Base-by-base conservation (phyloP, 2,113 vertebrate genomes). In the Notarius lentiginosus region DNA sequence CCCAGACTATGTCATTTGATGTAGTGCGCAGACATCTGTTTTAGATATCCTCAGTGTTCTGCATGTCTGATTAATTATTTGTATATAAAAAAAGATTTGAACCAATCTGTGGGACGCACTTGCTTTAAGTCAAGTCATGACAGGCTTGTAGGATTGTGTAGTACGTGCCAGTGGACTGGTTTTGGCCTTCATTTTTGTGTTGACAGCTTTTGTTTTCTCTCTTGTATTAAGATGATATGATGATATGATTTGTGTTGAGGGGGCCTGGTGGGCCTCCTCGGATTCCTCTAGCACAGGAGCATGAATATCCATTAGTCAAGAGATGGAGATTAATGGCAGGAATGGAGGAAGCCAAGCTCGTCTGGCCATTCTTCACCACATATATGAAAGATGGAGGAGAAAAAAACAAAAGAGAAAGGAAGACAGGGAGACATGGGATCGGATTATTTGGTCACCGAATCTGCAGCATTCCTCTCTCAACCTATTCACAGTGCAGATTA, bases 271-370 rank as follows among this genome's bases (percentile, higher is more conserved):
- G 84, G 86, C 89, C 92, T 93, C 92, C 88, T 90, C 76, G 88
- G 93, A 93, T 93, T 92, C 89, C 91, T 92, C 91, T 93, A 93
- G 92, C 92, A 92, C 89, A 61, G 91, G 89, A 91, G 93, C 92
- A 94, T 93, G 93, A 94, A 93, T 94, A 93, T 92, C 92, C 93
- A 93, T 95, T 94, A 93, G 90, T 86, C 65, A 63, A 88, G 83
- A 92, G 92, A 93, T 94, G 91, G 91, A 95, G 94, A 95, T 94
- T 91, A 94, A 95, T 95, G 94, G 92, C 84, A 88, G 80, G 76
- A 77, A 92, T 88, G 88, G 87, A 89, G 91, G 91, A 93, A 91
- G 84, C 91, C 82, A 82, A 63, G 91, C 90, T 90, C 73, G 80
- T 79, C 82, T 82, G 70, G 61, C 81, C 80, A 88, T 90, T 89